Evolutionary conservation across 2,797 vertebrate genomes (phyloP).

Genomic region (Anguilla megastoma): DNA sequence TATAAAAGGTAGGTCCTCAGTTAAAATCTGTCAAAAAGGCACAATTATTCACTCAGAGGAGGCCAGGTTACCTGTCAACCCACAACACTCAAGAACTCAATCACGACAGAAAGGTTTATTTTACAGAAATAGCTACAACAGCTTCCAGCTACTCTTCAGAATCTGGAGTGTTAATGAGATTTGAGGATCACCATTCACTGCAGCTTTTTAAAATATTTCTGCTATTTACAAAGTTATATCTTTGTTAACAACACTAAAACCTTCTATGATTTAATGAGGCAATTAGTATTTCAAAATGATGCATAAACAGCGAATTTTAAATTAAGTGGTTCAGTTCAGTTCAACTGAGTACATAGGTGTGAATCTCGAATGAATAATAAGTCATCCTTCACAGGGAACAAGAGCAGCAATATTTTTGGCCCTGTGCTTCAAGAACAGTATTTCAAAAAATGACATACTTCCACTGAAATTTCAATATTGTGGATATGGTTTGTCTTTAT

Average conservation of each 20-base stretch:
- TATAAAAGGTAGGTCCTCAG: slow-evolving; percentile 36
- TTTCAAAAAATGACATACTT: neutral
- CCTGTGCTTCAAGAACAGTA: neutral
- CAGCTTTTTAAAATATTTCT: neutral
- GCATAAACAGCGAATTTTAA: neutral
- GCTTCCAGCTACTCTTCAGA: slow-evolving; percentile 49
- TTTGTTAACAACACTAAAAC: neutral
- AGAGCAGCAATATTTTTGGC: neutral
- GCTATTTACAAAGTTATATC: neutral
- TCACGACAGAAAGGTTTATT: slow-evolving; percentile 55
- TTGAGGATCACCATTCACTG: slow-evolving; percentile 29
- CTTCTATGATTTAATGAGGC: neutral
- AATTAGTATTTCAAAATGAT: neutral
- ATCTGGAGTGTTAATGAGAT: slow-evolving; percentile 60
- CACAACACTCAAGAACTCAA: slow-evolving; percentile 50
- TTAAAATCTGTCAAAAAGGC: slow-evolving; percentile 47
- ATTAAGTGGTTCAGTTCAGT: neutral
- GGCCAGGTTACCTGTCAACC: slow-evolving; percentile 61
- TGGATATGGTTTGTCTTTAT: neutral
- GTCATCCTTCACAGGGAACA: neutral
- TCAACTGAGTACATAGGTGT: neutral
- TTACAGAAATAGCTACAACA: slow-evolving; percentile 42
- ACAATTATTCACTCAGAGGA: slow-evolving; percentile 48
- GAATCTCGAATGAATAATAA: neutral
- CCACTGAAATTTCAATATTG: neutral